Conservation (phyloP, 2,888 invertebrate genomes). For the Odontocerum albicorne region DNA sequence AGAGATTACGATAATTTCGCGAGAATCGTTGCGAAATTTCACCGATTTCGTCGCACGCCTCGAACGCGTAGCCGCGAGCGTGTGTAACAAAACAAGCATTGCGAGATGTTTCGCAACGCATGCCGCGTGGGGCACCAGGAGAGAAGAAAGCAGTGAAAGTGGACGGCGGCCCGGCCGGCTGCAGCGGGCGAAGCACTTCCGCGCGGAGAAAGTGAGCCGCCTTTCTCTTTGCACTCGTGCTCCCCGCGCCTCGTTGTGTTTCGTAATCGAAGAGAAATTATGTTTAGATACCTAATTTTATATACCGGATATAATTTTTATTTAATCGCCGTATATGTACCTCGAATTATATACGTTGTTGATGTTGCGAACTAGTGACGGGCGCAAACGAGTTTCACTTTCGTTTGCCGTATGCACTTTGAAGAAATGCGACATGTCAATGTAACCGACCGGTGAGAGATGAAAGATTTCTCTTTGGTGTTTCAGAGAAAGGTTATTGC, state of each 20-base stretch:
- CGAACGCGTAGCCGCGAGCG: background rate
- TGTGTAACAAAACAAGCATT: conserved; percentile 38
- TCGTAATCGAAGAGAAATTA: conserved; percentile 33
- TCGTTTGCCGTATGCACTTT: conserved; percentile 14
- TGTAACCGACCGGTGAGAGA: background rate
- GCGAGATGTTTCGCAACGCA: conserved; percentile 44
- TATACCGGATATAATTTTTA: conserved; percentile 17
- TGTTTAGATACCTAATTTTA: conserved; percentile 16
- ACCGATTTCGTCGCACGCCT: background rate
- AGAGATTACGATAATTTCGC: background rate
- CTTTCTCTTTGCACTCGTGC: conserved; percentile 23
- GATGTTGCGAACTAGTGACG: background rate
- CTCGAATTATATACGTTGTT: background rate
- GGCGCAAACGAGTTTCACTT: conserved; percentile 13
- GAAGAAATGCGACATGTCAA: conserved; percentile 8
- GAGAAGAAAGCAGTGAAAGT: conserved; percentile 36
- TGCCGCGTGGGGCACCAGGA: conserved; percentile 13
- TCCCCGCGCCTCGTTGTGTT: conserved; percentile 9
- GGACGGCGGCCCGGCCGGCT: conserved; percentile 11
- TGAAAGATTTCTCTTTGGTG: background rate
- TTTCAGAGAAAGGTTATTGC: too few species aligned
- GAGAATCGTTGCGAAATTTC: background rate
- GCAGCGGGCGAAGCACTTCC: conserved; percentile 3
- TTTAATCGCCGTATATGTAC: conserved; percentile 6
- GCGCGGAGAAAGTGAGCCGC: conserved; percentile 25